Percentiles rank a stretch among this genome's conserved stretches.
phyloP scores from a whole-genome alignment of 2,113 vertebrate species.

The Marmota flaviventris region DNA sequence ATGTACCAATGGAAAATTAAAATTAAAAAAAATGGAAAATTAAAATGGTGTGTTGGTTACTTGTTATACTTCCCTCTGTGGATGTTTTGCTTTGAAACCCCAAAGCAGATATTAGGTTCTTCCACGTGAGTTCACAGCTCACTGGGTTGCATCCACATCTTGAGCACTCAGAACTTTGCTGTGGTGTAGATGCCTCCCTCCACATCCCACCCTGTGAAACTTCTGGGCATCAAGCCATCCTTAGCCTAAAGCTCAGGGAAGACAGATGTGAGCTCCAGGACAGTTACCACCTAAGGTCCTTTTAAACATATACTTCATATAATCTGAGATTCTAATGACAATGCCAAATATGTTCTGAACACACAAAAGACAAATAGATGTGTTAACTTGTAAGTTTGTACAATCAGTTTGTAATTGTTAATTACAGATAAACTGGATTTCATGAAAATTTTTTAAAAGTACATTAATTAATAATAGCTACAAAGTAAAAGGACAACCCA shows the following conservation, averaged over 20 bases:
- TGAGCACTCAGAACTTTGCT: no score
- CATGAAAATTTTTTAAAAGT: background rate
- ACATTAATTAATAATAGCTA: background rate
- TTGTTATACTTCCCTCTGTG: background rate
- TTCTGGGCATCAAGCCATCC: no score
- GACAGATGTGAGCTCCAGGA: background rate
- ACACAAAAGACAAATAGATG: background rate
- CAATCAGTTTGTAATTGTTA: background rate
- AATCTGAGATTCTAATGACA: background rate
- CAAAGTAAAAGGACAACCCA: background rate
- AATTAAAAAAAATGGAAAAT: background rate
- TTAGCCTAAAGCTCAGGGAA: background rate
- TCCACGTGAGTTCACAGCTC: background rate
- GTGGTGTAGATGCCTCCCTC: background rate
- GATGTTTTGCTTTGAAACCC: background rate
- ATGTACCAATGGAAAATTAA: background rate
- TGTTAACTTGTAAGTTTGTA: background rate
- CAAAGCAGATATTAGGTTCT: background rate
- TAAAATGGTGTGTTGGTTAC: background rate
- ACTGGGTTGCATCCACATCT: no score
- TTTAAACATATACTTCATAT: background rate
- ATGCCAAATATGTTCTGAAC: background rate
- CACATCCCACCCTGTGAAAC: fast-evolving
- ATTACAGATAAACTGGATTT: background rate
- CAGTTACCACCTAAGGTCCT: background rate